Evolutionary conservation across 2,888 invertebrate species (phyloP).

Genomic region (Tiphia femorata): DNA sequence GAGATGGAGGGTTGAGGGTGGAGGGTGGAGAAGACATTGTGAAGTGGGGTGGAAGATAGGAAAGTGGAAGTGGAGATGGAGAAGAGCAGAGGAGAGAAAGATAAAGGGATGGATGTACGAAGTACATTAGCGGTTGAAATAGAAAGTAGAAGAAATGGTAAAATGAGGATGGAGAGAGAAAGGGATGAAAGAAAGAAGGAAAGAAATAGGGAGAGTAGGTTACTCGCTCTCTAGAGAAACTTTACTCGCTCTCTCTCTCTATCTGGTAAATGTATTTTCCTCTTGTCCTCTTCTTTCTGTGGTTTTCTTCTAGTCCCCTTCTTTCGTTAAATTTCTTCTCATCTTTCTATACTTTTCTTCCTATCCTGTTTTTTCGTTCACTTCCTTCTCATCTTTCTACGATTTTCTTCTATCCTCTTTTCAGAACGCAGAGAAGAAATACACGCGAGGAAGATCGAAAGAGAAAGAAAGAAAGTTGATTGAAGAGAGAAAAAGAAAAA

Average conservation of each 20-base stretch:
- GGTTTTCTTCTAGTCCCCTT: too few relatives aligned
- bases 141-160: too few relatives aligned
- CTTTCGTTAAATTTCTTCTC: too few relatives aligned
- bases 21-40: not conserved
- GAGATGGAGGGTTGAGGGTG: not conserved
- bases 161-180: not conserved
- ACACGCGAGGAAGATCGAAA: not conserved
- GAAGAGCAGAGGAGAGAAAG: not conserved
- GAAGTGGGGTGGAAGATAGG: not conserved
- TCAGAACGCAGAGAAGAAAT: not conserved
- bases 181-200: not conserved
- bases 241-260: too few relatives aligned
- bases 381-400: not conserved
- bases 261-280: too few relatives aligned
- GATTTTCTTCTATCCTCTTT: not conserved
- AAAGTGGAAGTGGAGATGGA: not conserved
- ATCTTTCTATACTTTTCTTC: too few relatives aligned
- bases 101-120: not conserved
- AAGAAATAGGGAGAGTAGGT: too few relatives aligned
- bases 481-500: conserved; percentile 8
- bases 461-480: not conserved
- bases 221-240: too few relatives aligned
- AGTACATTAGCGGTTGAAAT: not conserved
- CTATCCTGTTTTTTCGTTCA: too few relatives aligned
- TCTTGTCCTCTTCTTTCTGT: too few relatives aligned